Evolutionary conservation across 2,797 vertebrate genomes (phyloP).

Genomic region (Peromyscus aztecus): DNA sequence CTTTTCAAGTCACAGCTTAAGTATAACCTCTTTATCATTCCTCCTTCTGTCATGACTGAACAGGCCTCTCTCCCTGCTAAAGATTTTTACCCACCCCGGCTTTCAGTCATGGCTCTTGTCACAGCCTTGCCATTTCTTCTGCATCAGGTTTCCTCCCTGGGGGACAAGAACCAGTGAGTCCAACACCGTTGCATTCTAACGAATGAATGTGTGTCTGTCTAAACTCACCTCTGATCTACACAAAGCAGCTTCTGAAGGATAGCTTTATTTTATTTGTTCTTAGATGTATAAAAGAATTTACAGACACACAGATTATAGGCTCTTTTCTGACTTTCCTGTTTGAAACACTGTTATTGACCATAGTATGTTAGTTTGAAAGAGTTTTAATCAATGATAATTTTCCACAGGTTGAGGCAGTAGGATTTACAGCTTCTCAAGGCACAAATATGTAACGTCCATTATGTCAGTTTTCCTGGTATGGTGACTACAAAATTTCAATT

Average conservation of each 20-base stretch:
- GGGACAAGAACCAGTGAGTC: neutral
- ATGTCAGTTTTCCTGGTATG: neutral
- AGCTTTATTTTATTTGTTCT: neutral
- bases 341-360: neutral
- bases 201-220: neutral
- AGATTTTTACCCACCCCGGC: neutral
- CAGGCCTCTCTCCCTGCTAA: neutral
- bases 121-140: neutral
- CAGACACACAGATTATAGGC: neutral
- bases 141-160: neutral
- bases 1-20: neutral
- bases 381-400: neutral
- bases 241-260: neutral
- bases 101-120: neutral
- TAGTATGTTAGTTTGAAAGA: neutral
- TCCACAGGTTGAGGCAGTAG: neutral
- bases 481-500: neutral
- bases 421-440: neutral
- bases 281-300: neutral
- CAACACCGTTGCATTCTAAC: neutral
- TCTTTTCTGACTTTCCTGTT: neutral
- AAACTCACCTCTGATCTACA: neutral
- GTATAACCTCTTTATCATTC: neutral
- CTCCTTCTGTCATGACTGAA: neutral
- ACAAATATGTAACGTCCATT: neutral